A percentile compares a stretch with the other conserved stretches of the same genome.
These are phyloP conservation scores for Dufourea novaeangliae DNA, from an alignment of 1,140 invertebrate genomes.

Conservation along the genomic window DNA sequence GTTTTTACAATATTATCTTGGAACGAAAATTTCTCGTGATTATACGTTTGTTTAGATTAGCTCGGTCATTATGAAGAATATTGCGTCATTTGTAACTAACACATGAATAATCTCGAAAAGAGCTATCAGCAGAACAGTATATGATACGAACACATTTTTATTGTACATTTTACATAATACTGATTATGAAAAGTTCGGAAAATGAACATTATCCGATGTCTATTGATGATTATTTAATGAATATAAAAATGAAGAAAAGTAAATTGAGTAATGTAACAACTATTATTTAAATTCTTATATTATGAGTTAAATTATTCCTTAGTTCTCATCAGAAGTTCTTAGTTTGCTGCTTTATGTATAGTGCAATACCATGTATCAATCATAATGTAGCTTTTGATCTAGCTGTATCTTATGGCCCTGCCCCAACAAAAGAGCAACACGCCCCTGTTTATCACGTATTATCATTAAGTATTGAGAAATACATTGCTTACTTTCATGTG, in stretches of 20 bases:
- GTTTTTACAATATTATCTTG: neutral
- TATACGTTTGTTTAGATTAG: neutral
- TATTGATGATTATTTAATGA: too few species aligned
- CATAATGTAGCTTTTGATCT: conserved; percentile 15
- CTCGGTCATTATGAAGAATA: neutral
- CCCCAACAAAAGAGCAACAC: conserved; percentile 50
- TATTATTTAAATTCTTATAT: neutral
- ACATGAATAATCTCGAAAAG: neutral
- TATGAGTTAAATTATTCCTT: neutral
- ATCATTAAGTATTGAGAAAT: conserved; percentile 68
- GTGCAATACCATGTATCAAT: neutral
- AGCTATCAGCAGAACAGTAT: neutral
- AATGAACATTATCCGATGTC: too few species aligned
- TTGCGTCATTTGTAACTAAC: neutral
- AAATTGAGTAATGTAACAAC: neutral
- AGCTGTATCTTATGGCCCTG: conserved; percentile 28
- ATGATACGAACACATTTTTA: neutral
- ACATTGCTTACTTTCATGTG: conserved; percentile 46
- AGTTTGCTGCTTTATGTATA: neutral
- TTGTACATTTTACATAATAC: neutral
- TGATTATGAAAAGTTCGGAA: too few species aligned
- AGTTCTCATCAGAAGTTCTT: conserved; percentile 3
- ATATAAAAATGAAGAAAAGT: too few species aligned
- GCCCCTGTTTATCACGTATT: conserved; percentile 59
- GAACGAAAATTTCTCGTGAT: neutral